phyloP scores from a whole-genome alignment of 2,888 invertebrate genomes.

The Ptilodon capucinus region DNA sequence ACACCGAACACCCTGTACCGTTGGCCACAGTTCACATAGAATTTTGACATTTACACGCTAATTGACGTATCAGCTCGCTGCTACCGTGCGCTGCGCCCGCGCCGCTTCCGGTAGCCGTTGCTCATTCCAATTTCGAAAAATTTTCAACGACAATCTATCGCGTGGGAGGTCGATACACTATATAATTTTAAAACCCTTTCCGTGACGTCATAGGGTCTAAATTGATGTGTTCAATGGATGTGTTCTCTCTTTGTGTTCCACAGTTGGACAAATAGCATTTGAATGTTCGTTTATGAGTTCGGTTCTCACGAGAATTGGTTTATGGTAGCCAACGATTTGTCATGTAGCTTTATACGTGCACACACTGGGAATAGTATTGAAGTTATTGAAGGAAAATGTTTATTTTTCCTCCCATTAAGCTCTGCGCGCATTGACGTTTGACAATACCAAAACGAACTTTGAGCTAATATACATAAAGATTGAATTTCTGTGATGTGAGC shows the following conservation, averaged over 20 bases:
- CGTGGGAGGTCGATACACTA: conserved; percentile 48
- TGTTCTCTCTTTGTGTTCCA: conserved; percentile 28
- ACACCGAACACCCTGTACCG: conserved; percentile 42
- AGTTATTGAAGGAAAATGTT: background rate
- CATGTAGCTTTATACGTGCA: background rate
- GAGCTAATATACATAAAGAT: no score
- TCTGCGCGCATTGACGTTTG: no score
- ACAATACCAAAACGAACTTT: no score
- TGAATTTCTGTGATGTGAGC: no score
- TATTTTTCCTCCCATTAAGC: no score
- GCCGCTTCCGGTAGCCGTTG: conserved; percentile 52
- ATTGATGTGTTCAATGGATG: conserved; percentile 8
- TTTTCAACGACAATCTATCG: conserved; percentile 32
- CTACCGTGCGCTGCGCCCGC: conserved; percentile 65
- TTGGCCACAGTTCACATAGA: conserved; percentile 61
- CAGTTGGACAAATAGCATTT: conserved; percentile 32
- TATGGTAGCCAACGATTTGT: background rate
- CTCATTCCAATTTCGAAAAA: conserved; percentile 12
- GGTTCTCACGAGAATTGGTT: conserved; percentile 27
- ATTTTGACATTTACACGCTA: conserved; percentile 70
- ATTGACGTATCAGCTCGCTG: conserved; percentile 68
- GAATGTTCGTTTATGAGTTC: conserved; percentile 30
- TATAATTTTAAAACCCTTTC: conserved; percentile 10
- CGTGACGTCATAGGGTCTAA: conserved; percentile 16
- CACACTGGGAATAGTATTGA: background rate